Evolutionary conservation across 2,888 invertebrate genomes (phyloP), one percentile per base, ranked within the genome.

Genomic region (Drosophila sordidula): DNA sequence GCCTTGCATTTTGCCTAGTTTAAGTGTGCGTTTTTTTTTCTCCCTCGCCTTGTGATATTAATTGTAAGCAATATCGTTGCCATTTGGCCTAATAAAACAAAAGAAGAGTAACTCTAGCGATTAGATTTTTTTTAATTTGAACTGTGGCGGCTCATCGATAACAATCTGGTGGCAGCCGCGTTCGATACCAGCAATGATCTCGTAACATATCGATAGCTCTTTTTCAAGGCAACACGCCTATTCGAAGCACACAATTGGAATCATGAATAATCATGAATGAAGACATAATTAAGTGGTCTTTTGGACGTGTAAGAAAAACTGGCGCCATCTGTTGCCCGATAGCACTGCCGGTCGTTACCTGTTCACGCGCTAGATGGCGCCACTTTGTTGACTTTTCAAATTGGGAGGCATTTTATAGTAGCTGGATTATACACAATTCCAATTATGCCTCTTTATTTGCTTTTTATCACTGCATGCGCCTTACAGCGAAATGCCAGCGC

Each of bases 21-120:
- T 71, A 76, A 64, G 61, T 16, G 11, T 44, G 18, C 47, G 67
- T 50, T 42, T 34, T 34, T 34, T 4, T 56, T 8, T 52, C 61
- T 42, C 18, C 52, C 11, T 52, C 61, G 51, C 18, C 34, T 58
- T 75, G 77, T 75, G 75, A 75, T 75, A 75, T 75, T 75, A 75
- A 50, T 45, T 62, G 0, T 77, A 75, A 75, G 72, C 18, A 26
- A 45, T 51, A 49, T 55, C 29, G 69, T 72, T 72, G 73, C 72
- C 77, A 69, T 72, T 69, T 44, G 75, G 64, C 58, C 41, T 9
- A 72, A 63, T 66, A 75, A 75, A 55, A 32, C 22, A 22, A 42
- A 54, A 71, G 2, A 18, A 18, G 2, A 18, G 2, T 18, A 18
- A 18, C 18, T 29, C 6, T 41, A 57, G 52, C 45, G 34, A 55